phyloP scores from a whole-genome alignment of 2,113 vertebrate genomes.

The Oncorhynchus gorbuscha region DNA sequence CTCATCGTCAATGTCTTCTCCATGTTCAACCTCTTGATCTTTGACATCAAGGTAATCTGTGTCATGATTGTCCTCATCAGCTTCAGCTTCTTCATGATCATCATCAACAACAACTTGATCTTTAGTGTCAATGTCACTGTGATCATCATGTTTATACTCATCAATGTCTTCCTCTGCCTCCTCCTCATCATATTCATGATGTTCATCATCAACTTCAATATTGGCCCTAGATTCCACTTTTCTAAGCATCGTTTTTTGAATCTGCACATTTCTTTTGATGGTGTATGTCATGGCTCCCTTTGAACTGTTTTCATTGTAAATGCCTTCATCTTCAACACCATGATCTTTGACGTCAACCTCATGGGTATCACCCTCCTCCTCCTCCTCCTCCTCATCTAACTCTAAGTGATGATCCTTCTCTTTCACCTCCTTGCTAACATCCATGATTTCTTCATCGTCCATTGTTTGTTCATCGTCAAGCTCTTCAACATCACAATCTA shows the following conservation, averaged over 20 bases:
- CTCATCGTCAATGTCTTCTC: neutral
- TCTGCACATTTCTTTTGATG: neutral
- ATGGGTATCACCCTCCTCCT: neutral
- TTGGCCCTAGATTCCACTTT: neutral
- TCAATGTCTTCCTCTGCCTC: neutral
- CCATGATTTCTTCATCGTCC: constrained; percentile 16
- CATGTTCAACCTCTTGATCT: neutral
- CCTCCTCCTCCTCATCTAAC: neutral
- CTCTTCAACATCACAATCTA: constrained; percentile 35
- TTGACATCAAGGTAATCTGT: neutral
- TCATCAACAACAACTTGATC: neutral
- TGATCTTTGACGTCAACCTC: neutral
- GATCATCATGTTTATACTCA: neutral
- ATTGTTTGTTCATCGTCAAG: constrained; percentile 23
- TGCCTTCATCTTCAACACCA: neutral
- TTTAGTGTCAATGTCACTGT: neutral
- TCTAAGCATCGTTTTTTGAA: neutral
- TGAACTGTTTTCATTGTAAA: neutral
- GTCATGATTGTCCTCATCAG: neutral
- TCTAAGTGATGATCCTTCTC: neutral
- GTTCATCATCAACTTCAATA: neutral
- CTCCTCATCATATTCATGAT: neutral
- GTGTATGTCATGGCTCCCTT: too few relatives aligned
- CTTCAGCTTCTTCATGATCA: neutral
- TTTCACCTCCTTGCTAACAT: neutral